Percentiles rank a stretch among this genome's conserved stretches.
Evolutionary conservation across 35 echinoderm and acorn worm genomes (phyloP).

Genomic region (Heliocidaris erythrogramma): DNA sequence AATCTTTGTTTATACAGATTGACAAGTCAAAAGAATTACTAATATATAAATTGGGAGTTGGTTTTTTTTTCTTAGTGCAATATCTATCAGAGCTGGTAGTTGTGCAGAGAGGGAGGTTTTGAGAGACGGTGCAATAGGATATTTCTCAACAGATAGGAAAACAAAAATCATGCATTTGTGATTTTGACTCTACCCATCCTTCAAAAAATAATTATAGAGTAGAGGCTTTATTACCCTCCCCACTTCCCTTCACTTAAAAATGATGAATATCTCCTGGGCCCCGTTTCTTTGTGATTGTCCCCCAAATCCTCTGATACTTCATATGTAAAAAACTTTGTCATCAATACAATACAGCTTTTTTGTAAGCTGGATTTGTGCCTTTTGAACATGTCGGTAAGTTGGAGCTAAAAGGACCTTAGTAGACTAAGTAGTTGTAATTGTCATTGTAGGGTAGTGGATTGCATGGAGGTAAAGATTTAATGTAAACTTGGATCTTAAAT

Average conservation of each 20-base stretch:
- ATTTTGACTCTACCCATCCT: not conserved
- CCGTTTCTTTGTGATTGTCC: not conserved
- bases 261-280: not conserved
- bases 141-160: not conserved
- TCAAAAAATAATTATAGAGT: not conserved
- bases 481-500: not conserved
- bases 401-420: conserved; percentile 8
- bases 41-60: not conserved
- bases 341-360: not conserved
- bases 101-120: not conserved
- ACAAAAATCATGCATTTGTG: not conserved
- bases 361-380: conserved; percentile 41
- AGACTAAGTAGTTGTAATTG: not conserved
- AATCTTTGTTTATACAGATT: not conserved
- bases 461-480: not conserved
- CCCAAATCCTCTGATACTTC: not conserved
- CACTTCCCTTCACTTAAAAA: not conserved
- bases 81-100: not conserved
- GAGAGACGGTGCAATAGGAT: not conserved
- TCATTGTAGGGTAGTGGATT: not conserved
- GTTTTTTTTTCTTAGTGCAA: not conserved
- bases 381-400: conserved; percentile 18
- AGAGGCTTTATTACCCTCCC: not conserved
- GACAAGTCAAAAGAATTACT: not conserved
- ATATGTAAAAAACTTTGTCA: not conserved